Base-by-base conservation (phyloP, 2,113 vertebrate species). In the Melanotaenia duboulayi region DNA sequence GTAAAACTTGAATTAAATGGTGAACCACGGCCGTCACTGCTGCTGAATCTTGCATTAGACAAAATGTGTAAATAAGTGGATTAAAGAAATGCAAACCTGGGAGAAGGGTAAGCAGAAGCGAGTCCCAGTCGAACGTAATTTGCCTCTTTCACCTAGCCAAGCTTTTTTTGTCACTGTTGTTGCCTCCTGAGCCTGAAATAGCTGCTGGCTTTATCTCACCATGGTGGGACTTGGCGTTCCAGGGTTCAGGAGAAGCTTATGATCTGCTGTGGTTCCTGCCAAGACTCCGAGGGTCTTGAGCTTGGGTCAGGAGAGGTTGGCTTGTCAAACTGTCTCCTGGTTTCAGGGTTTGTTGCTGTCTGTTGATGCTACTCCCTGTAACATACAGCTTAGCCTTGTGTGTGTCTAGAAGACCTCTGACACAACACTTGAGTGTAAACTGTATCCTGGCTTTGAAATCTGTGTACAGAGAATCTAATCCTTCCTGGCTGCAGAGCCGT, bases 231-330 rank as follows among this genome's bases (percentile, higher is more conserved):
- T 51, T 73, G n/a, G 71, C 74, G 78, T 80, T 77, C 81, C 67
- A 76, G 80, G 55, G 76, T 67, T 60, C 65, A 73, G 87, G 82
- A 83, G 81, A 80, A 76, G 86, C 81, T 87, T 83, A 72, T 65
- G 69, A 78, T 76, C 61, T 60, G n/a, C 50, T 28, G 16, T 64
- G 19, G 55, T 63, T 70, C 57, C 35, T 39, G 74, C 63, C 57
- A 46, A 52, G 24, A 37, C 58, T 75, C 59, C 35, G 58, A 67
- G 70, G 75, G 75, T 82, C 85, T 84, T 65, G 59, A 70, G 59
- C 66, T 66, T 25, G 67, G 78, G 82, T 71, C 71, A 74, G 54
- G 23, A 48, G 51, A 67, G 69, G 78, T 62, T 67, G 51, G 44
- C 60, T 67, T 50, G 59, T 71, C 60, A 70, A 71, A 72, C 19